phyloP scores from a whole-genome alignment of 2,888 invertebrate species.

The Megalurothrips usitatus region DNA sequence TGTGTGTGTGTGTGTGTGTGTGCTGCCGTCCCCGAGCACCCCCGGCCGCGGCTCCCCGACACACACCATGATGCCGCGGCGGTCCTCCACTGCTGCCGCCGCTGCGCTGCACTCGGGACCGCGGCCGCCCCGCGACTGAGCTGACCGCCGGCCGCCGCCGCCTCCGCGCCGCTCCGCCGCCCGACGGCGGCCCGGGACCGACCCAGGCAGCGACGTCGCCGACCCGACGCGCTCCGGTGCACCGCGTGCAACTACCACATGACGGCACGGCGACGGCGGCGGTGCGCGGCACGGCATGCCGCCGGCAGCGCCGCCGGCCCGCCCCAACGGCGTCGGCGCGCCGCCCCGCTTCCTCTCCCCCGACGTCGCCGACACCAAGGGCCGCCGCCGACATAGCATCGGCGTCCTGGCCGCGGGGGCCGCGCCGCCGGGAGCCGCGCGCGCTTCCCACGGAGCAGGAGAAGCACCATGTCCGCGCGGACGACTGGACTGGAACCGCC shows the following conservation, averaged over 20 bases:
- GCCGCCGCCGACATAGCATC: too few relatives aligned
- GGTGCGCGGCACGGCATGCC: not conserved
- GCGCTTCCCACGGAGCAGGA: not conserved
- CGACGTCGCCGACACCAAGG: too few relatives aligned
- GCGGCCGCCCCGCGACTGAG: not conserved
- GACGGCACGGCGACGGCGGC: not conserved
- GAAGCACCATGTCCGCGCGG: not conserved
- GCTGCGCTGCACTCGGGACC: not conserved
- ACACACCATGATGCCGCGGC: not conserved
- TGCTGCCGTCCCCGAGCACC: not conserved
- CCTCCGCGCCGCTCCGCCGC: not conserved
- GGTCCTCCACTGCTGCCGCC: not conserved
- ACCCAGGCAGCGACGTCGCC: not conserved
- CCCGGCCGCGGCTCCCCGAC: not conserved
- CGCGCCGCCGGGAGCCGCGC: not conserved
- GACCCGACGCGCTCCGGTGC: not conserved
- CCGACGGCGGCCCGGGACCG: not conserved
- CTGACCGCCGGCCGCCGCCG: not conserved
- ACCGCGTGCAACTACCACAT: not conserved
- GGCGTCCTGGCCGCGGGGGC: not conserved
- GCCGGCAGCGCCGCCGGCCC: too few relatives aligned
- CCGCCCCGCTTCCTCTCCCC: too few relatives aligned
- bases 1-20: not conserved
- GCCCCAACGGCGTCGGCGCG: too few relatives aligned
- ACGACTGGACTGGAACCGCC: constrained; percentile 1